phyloP scores from a whole-genome alignment of 2,113 vertebrate species.

The Oxygymnocypris stewartii region DNA sequence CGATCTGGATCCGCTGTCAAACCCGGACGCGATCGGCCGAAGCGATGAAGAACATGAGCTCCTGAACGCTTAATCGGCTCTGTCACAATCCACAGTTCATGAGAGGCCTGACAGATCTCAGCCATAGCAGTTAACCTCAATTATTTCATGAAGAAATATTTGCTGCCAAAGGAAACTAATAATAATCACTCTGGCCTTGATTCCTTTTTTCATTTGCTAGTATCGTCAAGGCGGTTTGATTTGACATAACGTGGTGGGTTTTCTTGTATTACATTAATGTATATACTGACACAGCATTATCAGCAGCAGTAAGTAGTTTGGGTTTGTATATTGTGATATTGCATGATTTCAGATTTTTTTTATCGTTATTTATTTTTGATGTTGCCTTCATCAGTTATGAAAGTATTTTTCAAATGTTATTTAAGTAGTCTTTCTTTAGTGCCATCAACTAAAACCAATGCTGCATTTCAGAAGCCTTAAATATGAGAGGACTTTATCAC shows the following conservation, averaged over 20 bases:
- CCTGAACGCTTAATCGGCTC: conserved; percentile 80
- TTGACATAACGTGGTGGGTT: not conserved
- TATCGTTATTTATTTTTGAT: conserved; percentile 1
- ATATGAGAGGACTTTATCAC: not conserved
- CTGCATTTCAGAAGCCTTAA: conserved; percentile 38
- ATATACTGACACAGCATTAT: not conserved
- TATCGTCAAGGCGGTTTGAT: conserved; percentile 16
- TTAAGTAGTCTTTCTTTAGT: not conserved
- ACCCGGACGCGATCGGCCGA: conserved; percentile 92
- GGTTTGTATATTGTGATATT: not conserved
- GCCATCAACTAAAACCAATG: not conserved
- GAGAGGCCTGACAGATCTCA: not conserved
- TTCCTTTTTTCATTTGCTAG: not conserved
- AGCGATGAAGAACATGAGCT: conserved; percentile 88
- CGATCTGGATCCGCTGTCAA: conserved; percentile 93
- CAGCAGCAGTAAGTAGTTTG: not conserved
- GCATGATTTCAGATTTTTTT: not conserved
- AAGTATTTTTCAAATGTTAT: not conserved
- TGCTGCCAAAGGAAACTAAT: conserved; percentile 21
- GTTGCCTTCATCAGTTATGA: not conserved
- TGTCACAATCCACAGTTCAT: not conserved
- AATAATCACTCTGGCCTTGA: conserved; percentile 23
- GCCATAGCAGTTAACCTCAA: not conserved
- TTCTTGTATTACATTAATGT: not conserved
- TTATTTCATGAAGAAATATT: not conserved